Evolutionary conservation across 2,113 vertebrate species (phyloP), one percentile per base, ranked within the genome.

Genomic region (Ammospiza nelsoni): DNA sequence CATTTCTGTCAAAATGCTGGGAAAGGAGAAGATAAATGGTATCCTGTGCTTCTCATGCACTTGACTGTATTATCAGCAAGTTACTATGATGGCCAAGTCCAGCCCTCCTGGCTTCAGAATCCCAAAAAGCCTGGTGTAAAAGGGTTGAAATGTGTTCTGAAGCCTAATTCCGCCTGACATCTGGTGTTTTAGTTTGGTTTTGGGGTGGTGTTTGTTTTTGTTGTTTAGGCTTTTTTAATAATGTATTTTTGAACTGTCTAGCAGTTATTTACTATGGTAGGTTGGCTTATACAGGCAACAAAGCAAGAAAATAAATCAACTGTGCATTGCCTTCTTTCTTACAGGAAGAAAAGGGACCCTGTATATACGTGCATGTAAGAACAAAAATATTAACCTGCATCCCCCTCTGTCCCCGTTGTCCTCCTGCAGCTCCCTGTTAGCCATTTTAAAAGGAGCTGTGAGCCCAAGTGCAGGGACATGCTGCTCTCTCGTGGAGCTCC

Each of bases 401-500:
- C 55, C 33, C 20, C 9, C 73, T 41, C 49, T 61, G 49, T 52
- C 33, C 19, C 35, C 12, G 5, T 19, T 73, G 48, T 82, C 54
- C 59, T 48, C 59, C 71, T 48, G 39, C 44, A 37, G 86, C 49
- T 52, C 76, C 41, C 33, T 4, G 29, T 92, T 95, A 91, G 90
- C 91, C 81, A 72, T 96, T 90, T 89, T 58, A 49, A 39, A 48
- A 16, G 54, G 21, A 46, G 17, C 1, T 44, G 48, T 5, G 21
- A 58, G 54, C 13, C 35, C 35, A 95, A 39, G 2, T 24, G 87
- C n/a, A 84, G 49, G 90, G 8, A 27, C 59, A 11, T 94, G 94
- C 96, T 97, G 97, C 96, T 94, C 96, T 13, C 97, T 97, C 46
- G 93, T 93, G 97, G 96, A 90, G 80, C 58, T 21, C 8, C 51